These are phyloP conservation scores for Drosophila mimetica DNA, from an alignment of 2,888 invertebrate genomes.

Conservation along the genomic window DNA sequence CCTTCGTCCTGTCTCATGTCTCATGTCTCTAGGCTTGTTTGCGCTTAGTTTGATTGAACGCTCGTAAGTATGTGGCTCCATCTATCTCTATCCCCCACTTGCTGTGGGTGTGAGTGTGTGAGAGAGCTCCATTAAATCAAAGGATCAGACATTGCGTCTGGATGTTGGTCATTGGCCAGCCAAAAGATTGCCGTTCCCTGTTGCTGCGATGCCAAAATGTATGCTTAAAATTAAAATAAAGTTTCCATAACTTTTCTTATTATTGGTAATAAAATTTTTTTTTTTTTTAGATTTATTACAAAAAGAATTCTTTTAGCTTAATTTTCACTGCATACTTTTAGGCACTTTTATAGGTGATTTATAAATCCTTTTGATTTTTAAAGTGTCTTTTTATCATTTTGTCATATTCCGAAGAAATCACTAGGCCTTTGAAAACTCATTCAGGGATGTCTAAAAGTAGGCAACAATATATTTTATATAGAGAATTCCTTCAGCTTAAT, in stretches of 20 bases:
- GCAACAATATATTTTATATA: no score
- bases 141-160: slow-evolving; percentile 59
- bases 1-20: slow-evolving; percentile 17
- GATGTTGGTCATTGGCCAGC: slow-evolving; percentile 21
- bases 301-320: no score
- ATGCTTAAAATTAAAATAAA: no score
- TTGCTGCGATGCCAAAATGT: slow-evolving; percentile 3
- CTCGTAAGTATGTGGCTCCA: slow-evolving; percentile 47
- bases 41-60: slow-evolving; percentile 77
- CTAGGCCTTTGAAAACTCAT: no score
- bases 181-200: background rate
- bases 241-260: no score
- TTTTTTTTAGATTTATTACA: background rate
- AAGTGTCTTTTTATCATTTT: no score
- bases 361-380: no score
- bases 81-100: background rate
- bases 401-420: no score
- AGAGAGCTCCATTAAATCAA: slow-evolving; percentile 51
- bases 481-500: no score
- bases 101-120: slow-evolving; percentile 24
- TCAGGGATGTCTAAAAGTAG: no score
- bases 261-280: background rate
- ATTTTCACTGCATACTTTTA: no score
- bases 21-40: slow-evolving; percentile 60
- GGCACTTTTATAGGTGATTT: no score